Percentiles rank a stretch among this genome's conserved stretches.
phyloP scores from a whole-genome alignment of 1,140 invertebrate genomes.

The Littorina saxatilis region DNA sequence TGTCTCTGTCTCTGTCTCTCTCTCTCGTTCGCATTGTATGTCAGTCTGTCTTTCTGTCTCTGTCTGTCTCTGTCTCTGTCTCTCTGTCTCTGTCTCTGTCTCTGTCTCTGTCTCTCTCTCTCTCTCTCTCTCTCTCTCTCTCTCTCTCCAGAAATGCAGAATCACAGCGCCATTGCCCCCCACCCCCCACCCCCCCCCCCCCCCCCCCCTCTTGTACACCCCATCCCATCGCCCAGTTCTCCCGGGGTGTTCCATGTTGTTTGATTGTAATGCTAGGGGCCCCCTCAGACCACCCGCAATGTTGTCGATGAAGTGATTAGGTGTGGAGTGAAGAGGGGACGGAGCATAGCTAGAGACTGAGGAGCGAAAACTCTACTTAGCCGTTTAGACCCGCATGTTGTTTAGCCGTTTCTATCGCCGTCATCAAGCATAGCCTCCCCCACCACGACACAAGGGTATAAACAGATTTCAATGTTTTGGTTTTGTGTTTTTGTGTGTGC shows the following conservation, averaged over 20 bases:
- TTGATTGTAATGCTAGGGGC: no score
- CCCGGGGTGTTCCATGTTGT: no score
- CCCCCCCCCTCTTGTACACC: not conserved
- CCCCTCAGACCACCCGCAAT: conserved; percentile 4
- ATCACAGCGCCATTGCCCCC: not conserved
- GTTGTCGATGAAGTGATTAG: not conserved
- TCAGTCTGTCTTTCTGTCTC: conserved; percentile 16
- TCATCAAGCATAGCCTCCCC: no score
- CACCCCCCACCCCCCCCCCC: not conserved
- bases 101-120: not conserved
- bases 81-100: conserved; percentile 7
- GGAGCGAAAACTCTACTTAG: no score
- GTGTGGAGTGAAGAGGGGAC: not conserved
- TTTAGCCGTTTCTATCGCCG: no score
- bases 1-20: conserved; percentile 5
- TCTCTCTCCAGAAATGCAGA: not conserved
- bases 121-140: not conserved
- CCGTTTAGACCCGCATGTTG: no score
- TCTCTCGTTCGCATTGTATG: not conserved
- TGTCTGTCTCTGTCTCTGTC: not conserved
- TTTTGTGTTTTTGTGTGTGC: not conserved
- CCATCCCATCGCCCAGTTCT: no score
- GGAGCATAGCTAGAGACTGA: no score
- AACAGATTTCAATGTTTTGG: no score
- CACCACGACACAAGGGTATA: no score